Evolutionary conservation across 2,113 vertebrate genomes (phyloP), one percentile per base, ranked within the genome.

Genomic region (Actinemys pallida): DNA sequence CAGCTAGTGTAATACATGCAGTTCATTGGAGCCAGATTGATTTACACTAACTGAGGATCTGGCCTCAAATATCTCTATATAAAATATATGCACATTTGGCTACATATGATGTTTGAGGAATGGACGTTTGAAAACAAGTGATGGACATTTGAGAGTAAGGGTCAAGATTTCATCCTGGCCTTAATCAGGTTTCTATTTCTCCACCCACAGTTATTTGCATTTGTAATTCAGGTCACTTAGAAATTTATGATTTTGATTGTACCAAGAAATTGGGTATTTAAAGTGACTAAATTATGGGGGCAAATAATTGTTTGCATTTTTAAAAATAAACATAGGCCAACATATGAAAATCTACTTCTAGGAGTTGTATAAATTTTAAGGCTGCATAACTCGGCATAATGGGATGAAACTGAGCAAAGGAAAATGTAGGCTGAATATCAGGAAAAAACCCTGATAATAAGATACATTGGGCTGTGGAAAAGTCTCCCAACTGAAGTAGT

Each of bases 261-360:
- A 3, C 62, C 39, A 59, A 53, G 52, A 59, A 0, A 0, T 42
- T 29, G 42, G 42, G 42, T 81, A 76, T 54, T 6, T 29, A 78
- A 78, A 88, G 31, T 6, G 24, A 72, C 39, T 24, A 79, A 83
- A 87, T 16, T 25, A 29, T 62, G 20, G 82, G 12, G 53, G 5
- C n/a, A 12, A 75, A 39, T 72, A 78, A 81, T 13, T 93, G 25
- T 49, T 53, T 93, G 57, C 75, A 95, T 39, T 72, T 39, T 39
- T 10, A 2, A 72, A 72, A 69, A 69, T 54, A 89, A 83, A 42
- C 16, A 20, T 9, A 72, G 69, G 45, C 17, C 25, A 42, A 2
- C 29, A 27, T 86, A 20, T 56, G 47, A 84, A 92, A 78, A 65
- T 56, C n/a, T 39, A 50, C 27, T 83, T 75, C 1, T 12, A 27